Base-by-base conservation (phyloP, 2,797 vertebrate genomes). In the Capromys pilorides region DNA sequence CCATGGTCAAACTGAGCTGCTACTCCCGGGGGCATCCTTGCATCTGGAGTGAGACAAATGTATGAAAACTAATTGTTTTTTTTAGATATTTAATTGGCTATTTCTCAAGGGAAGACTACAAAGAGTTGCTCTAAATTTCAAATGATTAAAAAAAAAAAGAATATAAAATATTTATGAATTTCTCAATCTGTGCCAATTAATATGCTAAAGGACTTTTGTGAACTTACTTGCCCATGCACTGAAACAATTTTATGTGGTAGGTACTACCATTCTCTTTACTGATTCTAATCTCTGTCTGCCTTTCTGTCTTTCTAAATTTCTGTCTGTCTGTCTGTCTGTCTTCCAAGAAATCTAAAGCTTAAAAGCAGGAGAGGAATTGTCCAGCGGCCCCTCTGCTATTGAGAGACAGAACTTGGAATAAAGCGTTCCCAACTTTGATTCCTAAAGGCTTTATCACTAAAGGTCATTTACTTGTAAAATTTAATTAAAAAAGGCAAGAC, bases 101-200 rank as follows among this genome's bases (percentile, higher is more conserved):
- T 33, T 91, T 94, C n/a, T 93, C 28, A 89, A 93, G 45, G 51
- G 73, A 95, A 91, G 21, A 1, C 10, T 80, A 80, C 4, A 86
- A 22, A 89, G 39, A 78, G n/a, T 59, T 45, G 19, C 75, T 94
- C 73, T 78, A 79, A 82, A 86, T 93, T 93, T 87, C 45, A 94
- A 69, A 57, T 83, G 19, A 79, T 87, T n/a, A n/a, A n/a, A 51
- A 69, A 93, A 89, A 94, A 86, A 2, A 85, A 86, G 71, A 31
- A 57, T 36, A 64, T 45, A 85, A 78, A 88, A 69, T 85, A 92
- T 59, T 78, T 90, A 78, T 83, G 90, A 93, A 54, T 45, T 92
- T 95, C 11, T 89, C 75, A 84, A 36, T 62, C 49, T 45, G 28
- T 67, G 39, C 24, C 49, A 62, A 18, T 71, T 94, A 54, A 5